phyloP scores from a whole-genome alignment of 2,888 invertebrate species.

The Trissolcus japonicus region DNA sequence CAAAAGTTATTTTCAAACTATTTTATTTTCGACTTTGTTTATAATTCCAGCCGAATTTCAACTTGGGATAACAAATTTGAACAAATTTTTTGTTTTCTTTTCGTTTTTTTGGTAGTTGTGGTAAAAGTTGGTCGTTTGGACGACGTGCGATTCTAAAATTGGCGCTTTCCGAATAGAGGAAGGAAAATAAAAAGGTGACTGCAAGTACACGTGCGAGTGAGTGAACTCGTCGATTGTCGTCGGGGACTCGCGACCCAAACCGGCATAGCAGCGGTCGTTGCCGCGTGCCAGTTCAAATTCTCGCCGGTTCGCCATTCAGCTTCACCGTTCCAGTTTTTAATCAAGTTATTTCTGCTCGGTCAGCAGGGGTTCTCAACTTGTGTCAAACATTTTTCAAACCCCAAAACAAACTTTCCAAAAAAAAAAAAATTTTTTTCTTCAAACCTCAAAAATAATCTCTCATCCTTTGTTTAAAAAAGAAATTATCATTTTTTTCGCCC shows the following conservation, averaged over 20 bases:
- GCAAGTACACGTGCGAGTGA: slow-evolving; percentile 14
- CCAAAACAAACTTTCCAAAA: not conserved
- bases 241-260: slow-evolving; percentile 48
- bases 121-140: slow-evolving; percentile 44
- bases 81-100: too few relatives aligned
- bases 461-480: too few relatives aligned
- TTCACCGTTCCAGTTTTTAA: slow-evolving; percentile 49
- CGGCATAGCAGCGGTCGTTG: slow-evolving; percentile 46
- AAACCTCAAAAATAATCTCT: too few relatives aligned
- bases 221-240: slow-evolving; percentile 40
- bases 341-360: slow-evolving; percentile 42
- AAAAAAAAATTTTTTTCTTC: too few relatives aligned
- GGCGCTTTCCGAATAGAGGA: slow-evolving; percentile 54
- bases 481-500: too few relatives aligned
- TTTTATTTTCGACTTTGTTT: too few relatives aligned
- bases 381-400: not conserved
- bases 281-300: slow-evolving; percentile 53
- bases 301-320: slow-evolving; percentile 45
- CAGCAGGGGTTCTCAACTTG: slow-evolving; percentile 33
- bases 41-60: too few relatives aligned
- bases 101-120: not conserved
- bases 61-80: too few relatives aligned
- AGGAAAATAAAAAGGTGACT: slow-evolving; percentile 16
- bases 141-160: slow-evolving; percentile 48
- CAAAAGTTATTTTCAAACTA: too few relatives aligned